A percentile compares a stretch with the other conserved stretches of the same genome.
Evolutionary conservation across 2,797 vertebrate genomes (phyloP).

Genomic region (Capromys pilorides): DNA sequence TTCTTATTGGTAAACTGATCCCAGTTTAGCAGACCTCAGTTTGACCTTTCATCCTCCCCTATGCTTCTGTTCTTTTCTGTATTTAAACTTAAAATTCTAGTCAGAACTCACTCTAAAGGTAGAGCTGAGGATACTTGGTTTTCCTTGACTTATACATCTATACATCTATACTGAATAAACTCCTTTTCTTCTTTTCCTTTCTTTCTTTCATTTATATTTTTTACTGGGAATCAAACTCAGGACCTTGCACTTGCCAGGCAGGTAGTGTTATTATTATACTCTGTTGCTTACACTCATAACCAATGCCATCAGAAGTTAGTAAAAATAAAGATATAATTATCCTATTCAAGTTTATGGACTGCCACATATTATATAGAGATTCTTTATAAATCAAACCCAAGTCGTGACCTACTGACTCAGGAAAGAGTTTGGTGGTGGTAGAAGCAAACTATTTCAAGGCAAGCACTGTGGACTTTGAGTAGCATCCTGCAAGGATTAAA

Average conservation of each 20-base stretch:
- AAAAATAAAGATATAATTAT: not conserved
- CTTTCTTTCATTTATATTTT: not conserved
- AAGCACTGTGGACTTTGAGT: not conserved
- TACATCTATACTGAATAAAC: not conserved
- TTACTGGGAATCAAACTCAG: too few relatives aligned
- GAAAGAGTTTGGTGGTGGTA: not conserved
- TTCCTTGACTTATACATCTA: not conserved
- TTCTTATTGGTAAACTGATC: not conserved
- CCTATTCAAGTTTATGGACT: not conserved
- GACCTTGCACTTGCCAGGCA: too few relatives aligned
- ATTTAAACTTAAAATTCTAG: not conserved
- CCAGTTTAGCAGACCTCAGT: not conserved
- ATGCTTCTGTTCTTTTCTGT: not conserved
- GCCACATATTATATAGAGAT: not conserved
- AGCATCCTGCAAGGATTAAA: not conserved
- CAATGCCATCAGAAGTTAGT: not conserved
- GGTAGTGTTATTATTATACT: not conserved
- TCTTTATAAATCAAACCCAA: not conserved
- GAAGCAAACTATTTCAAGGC: constrained; percentile 17
- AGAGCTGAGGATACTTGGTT: not conserved
- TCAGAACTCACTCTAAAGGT: not conserved
- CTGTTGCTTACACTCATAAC: not conserved
- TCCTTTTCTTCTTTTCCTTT: not conserved
- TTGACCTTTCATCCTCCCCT: not conserved
- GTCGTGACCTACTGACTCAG: not conserved